phyloP scores from a whole-genome alignment of 2,888 invertebrate species.

The Apantesis nais region DNA sequence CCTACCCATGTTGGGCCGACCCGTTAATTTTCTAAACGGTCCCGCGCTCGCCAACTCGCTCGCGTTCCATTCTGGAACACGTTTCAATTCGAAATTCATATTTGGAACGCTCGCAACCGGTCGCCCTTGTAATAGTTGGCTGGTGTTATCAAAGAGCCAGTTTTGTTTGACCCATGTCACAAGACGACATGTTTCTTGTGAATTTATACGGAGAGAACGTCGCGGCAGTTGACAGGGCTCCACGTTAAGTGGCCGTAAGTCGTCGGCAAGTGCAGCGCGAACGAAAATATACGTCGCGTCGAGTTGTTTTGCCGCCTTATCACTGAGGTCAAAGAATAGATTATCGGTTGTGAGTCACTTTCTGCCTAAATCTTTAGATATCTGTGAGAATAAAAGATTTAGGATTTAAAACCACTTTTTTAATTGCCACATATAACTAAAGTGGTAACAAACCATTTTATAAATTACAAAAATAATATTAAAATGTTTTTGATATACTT shows the following conservation, averaged over 20 bases:
- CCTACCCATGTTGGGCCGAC: constrained; percentile 17
- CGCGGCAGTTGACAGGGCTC: constrained; percentile 64
- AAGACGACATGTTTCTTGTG: constrained; percentile 52
- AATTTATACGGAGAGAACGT: constrained; percentile 46
- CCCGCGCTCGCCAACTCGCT: constrained; percentile 50
- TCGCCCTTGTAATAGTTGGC: constrained; percentile 86
- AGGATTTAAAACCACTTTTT: not conserved
- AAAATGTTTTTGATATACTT: not conserved
- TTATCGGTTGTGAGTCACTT: constrained; percentile 18
- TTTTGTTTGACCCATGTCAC: constrained; percentile 62
- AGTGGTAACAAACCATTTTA: not conserved
- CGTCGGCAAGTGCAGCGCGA: constrained; percentile 84
- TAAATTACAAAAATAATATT: not conserved
- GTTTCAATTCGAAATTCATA: constrained; percentile 81
- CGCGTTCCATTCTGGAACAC: constrained; percentile 74
- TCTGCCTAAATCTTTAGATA: constrained; percentile 38
- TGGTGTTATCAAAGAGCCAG: constrained; percentile 80
- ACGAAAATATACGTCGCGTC: constrained; percentile 84
- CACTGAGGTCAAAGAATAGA: constrained; percentile 73
- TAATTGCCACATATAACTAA: not conserved
- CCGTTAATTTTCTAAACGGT: constrained; percentile 52
- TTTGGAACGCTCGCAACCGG: constrained; percentile 82
- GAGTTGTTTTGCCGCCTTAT: constrained; percentile 86
- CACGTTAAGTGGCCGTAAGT: constrained; percentile 66
- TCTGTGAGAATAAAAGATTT: constrained; percentile 19